Conservation (phyloP, 2,113 vertebrate genomes). For the Burhinus oedicnemus region DNA sequence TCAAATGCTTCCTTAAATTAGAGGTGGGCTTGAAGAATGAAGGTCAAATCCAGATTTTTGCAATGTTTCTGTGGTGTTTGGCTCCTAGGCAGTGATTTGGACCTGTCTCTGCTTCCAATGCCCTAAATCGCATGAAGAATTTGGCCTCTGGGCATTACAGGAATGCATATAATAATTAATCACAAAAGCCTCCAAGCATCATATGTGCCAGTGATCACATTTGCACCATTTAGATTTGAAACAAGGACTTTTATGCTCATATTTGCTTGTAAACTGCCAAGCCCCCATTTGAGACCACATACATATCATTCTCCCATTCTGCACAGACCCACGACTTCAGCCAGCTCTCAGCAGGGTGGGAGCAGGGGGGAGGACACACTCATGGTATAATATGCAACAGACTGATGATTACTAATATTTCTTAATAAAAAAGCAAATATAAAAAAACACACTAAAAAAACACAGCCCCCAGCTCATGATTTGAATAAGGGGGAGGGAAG, state of each 20-base stretch:
- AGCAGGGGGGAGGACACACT: background rate
- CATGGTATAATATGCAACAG: background rate
- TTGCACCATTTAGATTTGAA: conserved; percentile 29
- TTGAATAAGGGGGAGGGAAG: conserved; percentile 55
- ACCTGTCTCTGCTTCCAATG: background rate
- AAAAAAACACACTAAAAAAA: background rate
- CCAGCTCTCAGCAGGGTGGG: background rate
- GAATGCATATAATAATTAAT: conserved; percentile 34
- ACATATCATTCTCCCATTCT: background rate
- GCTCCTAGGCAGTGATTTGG: background rate
- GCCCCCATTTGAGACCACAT: background rate
- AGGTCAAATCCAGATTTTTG: background rate
- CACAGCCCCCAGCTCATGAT: conserved; percentile 39
- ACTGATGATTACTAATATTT: conserved; percentile 40
- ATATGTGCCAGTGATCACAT: background rate
- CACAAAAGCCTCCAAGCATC: conserved; percentile 4
- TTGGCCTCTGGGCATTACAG: conserved; percentile 14
- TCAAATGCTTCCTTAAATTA: background rate
- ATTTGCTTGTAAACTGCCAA: background rate
- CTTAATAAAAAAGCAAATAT: conserved; percentile 17
- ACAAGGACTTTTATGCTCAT: background rate
- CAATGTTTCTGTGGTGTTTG: conserved; percentile 1
- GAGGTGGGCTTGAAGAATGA: background rate
- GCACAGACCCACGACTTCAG: background rate
- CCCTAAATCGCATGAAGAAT: conserved; percentile 3